A percentile compares a stretch with the other conserved stretches of the same genome.
These are phyloP conservation scores for Bembecia ichneumoniformis DNA, from an alignment of 2,888 invertebrate genomes.

Conservation along the genomic window DNA sequence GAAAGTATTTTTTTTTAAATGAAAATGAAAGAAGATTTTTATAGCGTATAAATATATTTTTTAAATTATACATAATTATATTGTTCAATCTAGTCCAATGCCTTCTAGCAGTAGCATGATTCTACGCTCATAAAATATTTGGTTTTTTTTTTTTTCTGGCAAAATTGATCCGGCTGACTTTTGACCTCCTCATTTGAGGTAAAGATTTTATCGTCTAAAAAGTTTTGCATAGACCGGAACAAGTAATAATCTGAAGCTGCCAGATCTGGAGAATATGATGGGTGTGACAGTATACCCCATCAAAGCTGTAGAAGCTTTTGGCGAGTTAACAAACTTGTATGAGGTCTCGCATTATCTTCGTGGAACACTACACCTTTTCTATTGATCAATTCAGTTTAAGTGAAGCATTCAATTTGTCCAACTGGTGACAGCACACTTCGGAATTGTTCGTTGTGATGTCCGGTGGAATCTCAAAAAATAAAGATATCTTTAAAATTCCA, in stretches of 20 bases:
- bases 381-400: slow-evolving; percentile 6
- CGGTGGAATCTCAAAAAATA: too few relatives aligned
- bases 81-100: slow-evolving; percentile 13
- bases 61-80: slow-evolving; percentile 14
- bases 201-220: slow-evolving; percentile 6
- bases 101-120: slow-evolving; percentile 12
- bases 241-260: slow-evolving; percentile 6
- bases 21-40: slow-evolving; percentile 14
- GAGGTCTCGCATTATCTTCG: slow-evolving; percentile 14
- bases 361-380: too few relatives aligned
- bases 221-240: slow-evolving; percentile 10
- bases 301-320: slow-evolving; percentile 2
- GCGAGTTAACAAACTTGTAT: slow-evolving; percentile 7
- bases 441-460: too few relatives aligned
- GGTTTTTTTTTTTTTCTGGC: slow-evolving; percentile 1
- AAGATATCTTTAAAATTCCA: too few relatives aligned
- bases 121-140: slow-evolving; percentile 10
- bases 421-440: slow-evolving; percentile 50
- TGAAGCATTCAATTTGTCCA: slow-evolving; percentile 35
- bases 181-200: slow-evolving; percentile 3
- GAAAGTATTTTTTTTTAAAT: slow-evolving; percentile 12
- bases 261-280: slow-evolving; percentile 7
- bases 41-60: slow-evolving; percentile 12
- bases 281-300: neutral
- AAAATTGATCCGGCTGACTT: slow-evolving; percentile 7